These are phyloP conservation scores for Limnephilus lunatus DNA, from an alignment of 2,888 invertebrate genomes.

Conservation along the genomic window DNA sequence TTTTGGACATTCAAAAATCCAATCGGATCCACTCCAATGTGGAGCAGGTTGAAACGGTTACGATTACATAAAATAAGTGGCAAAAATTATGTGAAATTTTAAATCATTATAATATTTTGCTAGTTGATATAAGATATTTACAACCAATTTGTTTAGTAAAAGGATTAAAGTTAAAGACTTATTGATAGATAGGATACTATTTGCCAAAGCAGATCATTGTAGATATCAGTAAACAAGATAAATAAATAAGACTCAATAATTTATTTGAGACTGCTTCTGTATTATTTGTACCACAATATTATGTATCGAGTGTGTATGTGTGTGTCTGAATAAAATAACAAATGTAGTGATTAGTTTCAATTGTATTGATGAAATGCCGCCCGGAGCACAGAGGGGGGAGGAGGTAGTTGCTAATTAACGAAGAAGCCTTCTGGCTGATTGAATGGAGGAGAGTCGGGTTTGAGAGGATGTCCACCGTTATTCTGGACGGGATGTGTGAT, in stretches of 20 bases:
- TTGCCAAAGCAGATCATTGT: too few species aligned
- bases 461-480: not conserved
- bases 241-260: not conserved
- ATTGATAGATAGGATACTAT: too few species aligned
- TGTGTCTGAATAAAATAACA: not conserved
- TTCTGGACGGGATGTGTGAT: not conserved
- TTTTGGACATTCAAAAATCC: not conserved
- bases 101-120: too few species aligned
- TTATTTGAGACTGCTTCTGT: not conserved
- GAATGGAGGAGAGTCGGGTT: not conserved
- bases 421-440: not conserved
- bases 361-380: not conserved
- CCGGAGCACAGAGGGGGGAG: not conserved
- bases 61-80: not conserved
- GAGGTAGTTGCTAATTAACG: slow-evolving; percentile 3
- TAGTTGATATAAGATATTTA: too few species aligned
- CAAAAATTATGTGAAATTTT: too few species aligned
- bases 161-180: too few species aligned
- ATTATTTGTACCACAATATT: not conserved
- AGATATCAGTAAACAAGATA: not conserved
- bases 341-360: not conserved
- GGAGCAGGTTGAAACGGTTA: not conserved
- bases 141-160: too few species aligned
- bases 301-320: not conserved
- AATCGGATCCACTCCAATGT: not conserved